Conservation (phyloP, 2,797 vertebrate genomes). For the Ibycter americanus region DNA sequence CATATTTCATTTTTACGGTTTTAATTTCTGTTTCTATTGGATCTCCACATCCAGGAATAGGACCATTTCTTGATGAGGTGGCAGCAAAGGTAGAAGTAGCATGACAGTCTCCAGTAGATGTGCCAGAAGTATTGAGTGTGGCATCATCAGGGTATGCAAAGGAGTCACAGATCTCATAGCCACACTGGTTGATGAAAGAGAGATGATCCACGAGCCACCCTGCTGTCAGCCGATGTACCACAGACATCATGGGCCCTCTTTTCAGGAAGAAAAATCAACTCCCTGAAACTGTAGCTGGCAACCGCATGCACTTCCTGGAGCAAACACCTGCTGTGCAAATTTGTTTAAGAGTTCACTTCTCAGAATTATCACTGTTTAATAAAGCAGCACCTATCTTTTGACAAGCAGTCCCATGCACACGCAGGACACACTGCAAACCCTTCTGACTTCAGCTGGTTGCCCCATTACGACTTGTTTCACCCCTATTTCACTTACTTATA, state of each 20-base stretch:
- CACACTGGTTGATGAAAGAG: conserved; percentile 78
- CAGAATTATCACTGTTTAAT: not conserved
- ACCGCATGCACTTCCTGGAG: not conserved
- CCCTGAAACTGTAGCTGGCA: not conserved
- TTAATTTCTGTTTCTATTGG: not conserved
- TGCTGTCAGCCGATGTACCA: conserved; percentile 53
- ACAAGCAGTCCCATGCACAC: rapidly evolving
- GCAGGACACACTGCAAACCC: rapidly evolving
- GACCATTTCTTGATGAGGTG: not conserved
- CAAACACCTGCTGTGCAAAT: not conserved
- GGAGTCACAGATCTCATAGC: conserved; percentile 66
- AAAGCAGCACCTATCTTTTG: not conserved
- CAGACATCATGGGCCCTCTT: conserved; percentile 74
- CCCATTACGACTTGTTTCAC: rapidly evolving
- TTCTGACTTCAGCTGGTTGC: not conserved
- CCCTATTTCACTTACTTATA: too few species aligned
- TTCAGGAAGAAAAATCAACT: not conserved
- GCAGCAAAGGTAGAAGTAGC: not conserved
- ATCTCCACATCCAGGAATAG: not conserved
- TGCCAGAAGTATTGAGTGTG: not conserved
- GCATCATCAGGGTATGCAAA: not conserved
- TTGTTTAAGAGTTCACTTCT: not conserved
- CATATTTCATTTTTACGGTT: conserved; percentile 19
- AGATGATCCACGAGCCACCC: conserved; percentile 88
- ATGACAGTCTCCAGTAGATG: not conserved